These are phyloP conservation scores for Oenanthe melanoleuca DNA, from an alignment of 2,113 vertebrate genomes.

Conservation along the genomic window DNA sequence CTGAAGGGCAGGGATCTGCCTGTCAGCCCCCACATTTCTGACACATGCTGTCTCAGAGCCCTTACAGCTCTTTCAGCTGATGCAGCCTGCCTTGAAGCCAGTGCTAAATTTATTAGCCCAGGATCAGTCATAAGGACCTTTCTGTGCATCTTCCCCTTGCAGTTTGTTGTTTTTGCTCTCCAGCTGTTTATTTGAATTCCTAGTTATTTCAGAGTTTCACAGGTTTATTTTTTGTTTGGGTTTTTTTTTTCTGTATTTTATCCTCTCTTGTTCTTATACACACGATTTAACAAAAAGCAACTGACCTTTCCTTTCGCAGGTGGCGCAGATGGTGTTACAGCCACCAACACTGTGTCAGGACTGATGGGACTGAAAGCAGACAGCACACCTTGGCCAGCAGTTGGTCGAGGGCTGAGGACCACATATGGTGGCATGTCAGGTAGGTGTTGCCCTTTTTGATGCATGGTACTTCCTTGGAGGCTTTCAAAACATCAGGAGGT, in stretches of 20 bases:
- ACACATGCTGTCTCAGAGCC: not conserved
- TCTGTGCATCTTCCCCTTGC: not conserved
- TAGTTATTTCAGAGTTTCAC: not conserved
- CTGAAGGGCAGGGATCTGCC: not conserved
- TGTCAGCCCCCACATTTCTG: not conserved
- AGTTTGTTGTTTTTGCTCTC: not conserved
- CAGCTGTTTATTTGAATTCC: constrained; percentile 4
- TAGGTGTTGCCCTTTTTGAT: constrained; percentile 78
- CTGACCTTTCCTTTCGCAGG: constrained; percentile 74
- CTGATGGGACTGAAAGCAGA: constrained; percentile 89
- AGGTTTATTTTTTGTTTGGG: not conserved
- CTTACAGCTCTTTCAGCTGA: not conserved
- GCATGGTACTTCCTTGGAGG: constrained; percentile 49
- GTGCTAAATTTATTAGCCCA: not conserved
- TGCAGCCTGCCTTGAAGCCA: not conserved
- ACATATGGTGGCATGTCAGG: constrained; percentile 90
- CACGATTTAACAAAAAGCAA: not conserved
- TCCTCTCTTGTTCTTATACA: not conserved
- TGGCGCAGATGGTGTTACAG: constrained; percentile 91
- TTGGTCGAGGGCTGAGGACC: constrained; percentile 77
- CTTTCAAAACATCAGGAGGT: constrained; percentile 60
- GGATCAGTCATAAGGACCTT: not conserved
- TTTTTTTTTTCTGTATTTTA: not conserved
- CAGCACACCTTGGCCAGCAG: constrained; percentile 88
- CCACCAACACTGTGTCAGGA: constrained; percentile 94